These are phyloP conservation scores for Tapirus terrestris DNA, from an alignment of 2,113 vertebrate genomes.

Conservation along the genomic window DNA sequence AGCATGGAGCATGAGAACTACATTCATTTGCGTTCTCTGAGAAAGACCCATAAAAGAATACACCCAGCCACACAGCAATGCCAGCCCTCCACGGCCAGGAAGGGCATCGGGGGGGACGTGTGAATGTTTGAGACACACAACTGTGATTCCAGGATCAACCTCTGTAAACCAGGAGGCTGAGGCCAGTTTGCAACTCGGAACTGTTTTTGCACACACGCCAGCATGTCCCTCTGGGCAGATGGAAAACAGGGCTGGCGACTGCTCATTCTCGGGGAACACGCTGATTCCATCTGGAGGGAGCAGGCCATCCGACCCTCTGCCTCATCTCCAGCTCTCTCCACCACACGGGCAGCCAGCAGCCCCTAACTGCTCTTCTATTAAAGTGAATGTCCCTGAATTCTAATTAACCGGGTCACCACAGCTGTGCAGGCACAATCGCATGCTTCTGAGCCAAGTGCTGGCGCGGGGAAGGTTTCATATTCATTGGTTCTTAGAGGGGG, in stretches of 20 bases:
- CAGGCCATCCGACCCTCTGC: no score
- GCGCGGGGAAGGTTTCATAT: accelerated
- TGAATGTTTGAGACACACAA: not conserved
- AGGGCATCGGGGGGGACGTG: accelerated
- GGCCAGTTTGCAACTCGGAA: not conserved
- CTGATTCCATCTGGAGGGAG: accelerated
- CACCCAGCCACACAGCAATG: accelerated
- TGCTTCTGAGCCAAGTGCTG: not conserved
- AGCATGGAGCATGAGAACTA: accelerated
- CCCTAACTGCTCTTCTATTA: not conserved
- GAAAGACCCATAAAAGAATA: accelerated
- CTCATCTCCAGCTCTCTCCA: not conserved
- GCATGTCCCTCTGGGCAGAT: not conserved
- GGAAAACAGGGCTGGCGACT: not conserved
- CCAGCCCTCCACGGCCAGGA: accelerated
- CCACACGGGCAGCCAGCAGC: not conserved
- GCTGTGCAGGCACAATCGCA: accelerated
- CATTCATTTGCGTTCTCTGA: no score
- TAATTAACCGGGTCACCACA: not conserved
- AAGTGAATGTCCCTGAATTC: not conserved
- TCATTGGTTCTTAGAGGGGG: not conserved
- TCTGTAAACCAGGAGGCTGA: not conserved
- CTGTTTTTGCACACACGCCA: not conserved
- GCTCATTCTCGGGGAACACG: accelerated
- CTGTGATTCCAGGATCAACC: accelerated